These are phyloP conservation scores for Leucopsar rothschildi DNA, from an alignment of 2,113 vertebrate species.

Conservation along the genomic window DNA sequence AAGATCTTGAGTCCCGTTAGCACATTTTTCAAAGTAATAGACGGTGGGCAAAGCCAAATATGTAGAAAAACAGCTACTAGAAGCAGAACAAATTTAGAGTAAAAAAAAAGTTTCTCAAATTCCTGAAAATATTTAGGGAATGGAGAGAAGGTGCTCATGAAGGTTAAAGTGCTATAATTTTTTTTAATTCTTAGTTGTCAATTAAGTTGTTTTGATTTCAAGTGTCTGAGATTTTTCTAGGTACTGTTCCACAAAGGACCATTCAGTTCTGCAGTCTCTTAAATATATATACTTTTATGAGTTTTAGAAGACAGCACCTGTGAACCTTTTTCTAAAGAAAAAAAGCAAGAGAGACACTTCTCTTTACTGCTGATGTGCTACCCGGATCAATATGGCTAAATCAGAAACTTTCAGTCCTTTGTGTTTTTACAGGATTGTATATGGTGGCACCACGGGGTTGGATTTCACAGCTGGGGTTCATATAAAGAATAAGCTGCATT, in stretches of 20 bases:
- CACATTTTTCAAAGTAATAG: slow-evolving; percentile 53
- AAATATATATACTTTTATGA: background rate
- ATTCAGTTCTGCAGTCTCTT: background rate
- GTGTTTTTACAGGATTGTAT: background rate
- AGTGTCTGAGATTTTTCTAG: background rate
- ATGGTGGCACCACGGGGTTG: background rate
- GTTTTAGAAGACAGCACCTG: background rate
- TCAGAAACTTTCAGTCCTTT: slow-evolving; percentile 13
- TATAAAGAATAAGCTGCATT: background rate
- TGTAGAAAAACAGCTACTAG: slow-evolving; percentile 20
- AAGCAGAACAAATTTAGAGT: background rate
- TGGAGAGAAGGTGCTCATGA: background rate
- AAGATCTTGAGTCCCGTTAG: slow-evolving; percentile 9
- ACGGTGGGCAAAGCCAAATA: slow-evolving; percentile 18
- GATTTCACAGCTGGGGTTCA: slow-evolving; percentile 11
- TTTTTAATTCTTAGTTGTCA: background rate
- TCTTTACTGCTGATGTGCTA: background rate
- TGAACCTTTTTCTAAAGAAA: background rate
- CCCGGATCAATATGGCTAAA: background rate
- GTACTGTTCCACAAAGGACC: background rate
- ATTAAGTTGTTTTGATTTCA: background rate
- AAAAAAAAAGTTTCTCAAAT: background rate
- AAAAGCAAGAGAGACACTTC: background rate
- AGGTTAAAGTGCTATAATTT: background rate
- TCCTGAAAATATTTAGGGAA: background rate